Evolutionary conservation across 1,140 invertebrate species (phyloP), one percentile per base, ranked within the genome.

Genomic region (Lasioglossum albipes): DNA sequence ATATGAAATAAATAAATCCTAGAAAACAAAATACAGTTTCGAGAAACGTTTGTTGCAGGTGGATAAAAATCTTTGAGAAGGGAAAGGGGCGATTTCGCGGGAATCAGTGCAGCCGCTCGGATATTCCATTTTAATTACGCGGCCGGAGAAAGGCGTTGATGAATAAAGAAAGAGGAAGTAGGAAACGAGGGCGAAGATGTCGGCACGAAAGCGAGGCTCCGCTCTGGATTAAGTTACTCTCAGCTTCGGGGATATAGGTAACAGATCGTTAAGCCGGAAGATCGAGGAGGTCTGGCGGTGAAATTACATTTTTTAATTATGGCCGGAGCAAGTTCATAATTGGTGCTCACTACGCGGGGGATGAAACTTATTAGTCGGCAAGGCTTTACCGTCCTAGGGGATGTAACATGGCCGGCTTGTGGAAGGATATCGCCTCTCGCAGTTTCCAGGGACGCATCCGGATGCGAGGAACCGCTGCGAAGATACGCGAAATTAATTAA

Each of bases 291-390:
- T 76, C 79, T 75, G 84, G 76, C 75, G 87, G 85, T 83, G 81
- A 89, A 89, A 92, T 92, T 91, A 91, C 88, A 91, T 91, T 92
- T 92, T 93, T 91, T 92, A 93, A 93, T 93, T 92, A 92, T 87
- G 79, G 85, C 84, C 75, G 67, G 85, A 91, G 91, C 85, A 85
- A 92, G 91, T 92, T 92, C 91, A 93, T 93, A 92, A 93, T 92
- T 92, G 92, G 92, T 93, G 89, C 92, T 93, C 92, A 93, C 92
- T 91, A 93, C 92, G 92, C 89, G 92, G 91, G 88, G 92, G 91
- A 92, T 93, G 91, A 93, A 92, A 91, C 91, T 93, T 92, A 92
- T 93, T 92, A 90, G 88, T 89, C 87, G 90, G 88, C 85, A 81
- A 90, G 88, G 85, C 87, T 89, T 86, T 88, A 87, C 85, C 88